These are phyloP conservation scores for Chaetops frenatus DNA, from an alignment of 2,113 vertebrate species.

Conservation along the genomic window DNA sequence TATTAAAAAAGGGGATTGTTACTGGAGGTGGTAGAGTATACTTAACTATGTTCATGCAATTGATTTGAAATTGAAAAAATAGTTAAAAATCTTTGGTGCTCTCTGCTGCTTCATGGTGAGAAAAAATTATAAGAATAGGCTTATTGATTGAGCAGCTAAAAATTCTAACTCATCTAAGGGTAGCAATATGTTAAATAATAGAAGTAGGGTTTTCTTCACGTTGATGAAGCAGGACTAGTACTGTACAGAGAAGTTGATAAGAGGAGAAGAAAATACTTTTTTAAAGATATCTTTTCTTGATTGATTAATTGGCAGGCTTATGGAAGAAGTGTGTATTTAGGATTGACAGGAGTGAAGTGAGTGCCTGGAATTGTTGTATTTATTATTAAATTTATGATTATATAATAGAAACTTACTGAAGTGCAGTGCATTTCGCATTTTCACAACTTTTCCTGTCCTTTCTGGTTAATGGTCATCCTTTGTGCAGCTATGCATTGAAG, in stretches of 20 bases:
- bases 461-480: constrained; percentile 28
- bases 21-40: neutral
- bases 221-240: neutral
- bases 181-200: neutral
- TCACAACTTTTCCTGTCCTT: neutral
- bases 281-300: neutral
- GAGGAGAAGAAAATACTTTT: neutral
- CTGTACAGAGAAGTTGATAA: neutral
- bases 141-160: neutral
- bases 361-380: neutral
- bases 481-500: neutral
- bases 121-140: neutral
- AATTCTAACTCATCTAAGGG: neutral
- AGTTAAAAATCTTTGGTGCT: neutral
- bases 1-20: neutral
- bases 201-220: neutral
- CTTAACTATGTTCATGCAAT: neutral
- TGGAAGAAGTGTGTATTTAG: neutral
- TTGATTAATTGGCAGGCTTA: neutral
- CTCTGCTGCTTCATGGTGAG: neutral
- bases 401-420: neutral
- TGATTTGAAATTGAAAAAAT: neutral
- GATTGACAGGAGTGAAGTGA: neutral
- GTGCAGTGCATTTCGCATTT: neutral
- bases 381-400: neutral